Evolutionary conservation across 2,797 vertebrate genomes (phyloP), one percentile per base, ranked within the genome.

Genomic region (Triplophysa bombifrons): DNA sequence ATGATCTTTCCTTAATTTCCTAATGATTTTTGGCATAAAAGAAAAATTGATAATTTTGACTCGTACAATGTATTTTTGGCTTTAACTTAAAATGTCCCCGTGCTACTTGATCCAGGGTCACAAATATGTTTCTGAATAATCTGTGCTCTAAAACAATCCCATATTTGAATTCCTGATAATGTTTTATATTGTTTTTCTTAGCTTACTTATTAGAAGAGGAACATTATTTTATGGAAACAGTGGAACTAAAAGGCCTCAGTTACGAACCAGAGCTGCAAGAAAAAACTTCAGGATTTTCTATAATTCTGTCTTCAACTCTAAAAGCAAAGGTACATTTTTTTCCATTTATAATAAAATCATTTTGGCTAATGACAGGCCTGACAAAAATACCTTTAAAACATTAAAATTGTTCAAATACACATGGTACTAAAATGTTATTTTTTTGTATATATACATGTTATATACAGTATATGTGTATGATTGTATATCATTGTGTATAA

Each of bases 151-250:
- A 41, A 41, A 41, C 41, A 41, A 41, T 10, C 10, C 9, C 8
- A 41, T 41, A 41, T 41, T 41, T 30, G 3, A 63, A 17, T 34
- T 30, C 22, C 1, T 27, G 9, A 63, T 30, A 3, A 14, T 66
- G 46, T 25, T 14, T 51, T 46, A 60, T 22, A 65, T 84, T 2
- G 79, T 8, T 72, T 2, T 78, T 80, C 19, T 55, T 90, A 99
- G 97, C 91, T 25, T 94, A 93, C 77, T 86, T 93, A 13, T 91
- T 94, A 0, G 19, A 68, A 0, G 94, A 92, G 88, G 92, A 94
- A 41, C 87, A 94, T 85, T 89, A 89, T 64, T 94, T 96, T 77
- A 94, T 96, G 92, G 96, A 98, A 88, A 96, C 92, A 0, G 94
- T 94, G 38, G 92, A 96, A 88, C 87, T 99, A 81, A 91, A 65